phyloP scores from a whole-genome alignment of 2,888 invertebrate species.

The Saturnia japonica region DNA sequence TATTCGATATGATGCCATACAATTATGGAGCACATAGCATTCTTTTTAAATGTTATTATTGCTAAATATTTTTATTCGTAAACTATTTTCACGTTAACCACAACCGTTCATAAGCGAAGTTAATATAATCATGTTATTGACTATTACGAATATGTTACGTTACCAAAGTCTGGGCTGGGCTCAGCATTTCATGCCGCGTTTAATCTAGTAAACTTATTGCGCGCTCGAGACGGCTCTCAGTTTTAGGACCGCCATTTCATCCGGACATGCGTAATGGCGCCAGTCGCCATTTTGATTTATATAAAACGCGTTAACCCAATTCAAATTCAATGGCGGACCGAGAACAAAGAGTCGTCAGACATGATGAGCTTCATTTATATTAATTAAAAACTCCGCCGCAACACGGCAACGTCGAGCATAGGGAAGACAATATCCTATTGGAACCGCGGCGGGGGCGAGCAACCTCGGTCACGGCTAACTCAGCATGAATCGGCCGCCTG shows the following conservation, averaged over 20 bases:
- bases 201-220: slow-evolving; percentile 60
- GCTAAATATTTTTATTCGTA: slow-evolving; percentile 75
- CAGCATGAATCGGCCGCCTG: slow-evolving; percentile 23
- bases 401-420: slow-evolving; percentile 30
- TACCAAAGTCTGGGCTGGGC: slow-evolving; percentile 52
- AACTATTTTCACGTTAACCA: slow-evolving; percentile 80
- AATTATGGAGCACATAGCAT: slow-evolving; percentile 70
- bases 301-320: slow-evolving; percentile 72
- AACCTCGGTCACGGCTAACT: slow-evolving; percentile 14
- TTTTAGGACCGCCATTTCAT: slow-evolving; percentile 55
- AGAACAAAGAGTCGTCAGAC: slow-evolving; percentile 62
- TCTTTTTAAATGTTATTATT: slow-evolving; percentile 74
- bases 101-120: slow-evolving; percentile 82
- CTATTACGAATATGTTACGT: slow-evolving; percentile 74
- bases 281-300: slow-evolving; percentile 69
- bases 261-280: slow-evolving; percentile 63
- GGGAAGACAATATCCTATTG: slow-evolving; percentile 40
- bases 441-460: slow-evolving; percentile 23
- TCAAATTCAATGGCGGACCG: slow-evolving; percentile 43
- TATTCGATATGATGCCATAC: slow-evolving; percentile 74
- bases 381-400: slow-evolving; percentile 19
- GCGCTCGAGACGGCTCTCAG: slow-evolving; percentile 45
- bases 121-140: slow-evolving; percentile 76
- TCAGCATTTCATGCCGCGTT: slow-evolving; percentile 66
- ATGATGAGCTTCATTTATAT: slow-evolving; percentile 39